Evolutionary conservation across 2,113 vertebrate species (phyloP).

Genomic region (Neolamprologus tretocephalus): DNA sequence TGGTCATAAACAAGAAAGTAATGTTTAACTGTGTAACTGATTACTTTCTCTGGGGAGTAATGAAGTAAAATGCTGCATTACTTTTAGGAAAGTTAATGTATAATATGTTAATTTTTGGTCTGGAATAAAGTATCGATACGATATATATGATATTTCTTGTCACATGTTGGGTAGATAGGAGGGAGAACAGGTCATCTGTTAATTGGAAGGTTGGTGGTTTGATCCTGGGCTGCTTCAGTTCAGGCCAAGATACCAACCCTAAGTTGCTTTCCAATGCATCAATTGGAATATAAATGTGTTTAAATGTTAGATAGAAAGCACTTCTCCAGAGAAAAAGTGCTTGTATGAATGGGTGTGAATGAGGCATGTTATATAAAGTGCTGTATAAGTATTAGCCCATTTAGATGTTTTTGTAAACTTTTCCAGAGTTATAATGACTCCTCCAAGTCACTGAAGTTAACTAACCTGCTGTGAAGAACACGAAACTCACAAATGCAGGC

Average conservation of each 20-base stretch:
- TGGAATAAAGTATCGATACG: fast-evolving
- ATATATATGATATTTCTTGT: not conserved
- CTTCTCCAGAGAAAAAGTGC: not conserved
- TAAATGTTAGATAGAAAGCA: not conserved
- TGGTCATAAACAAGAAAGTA: not conserved
- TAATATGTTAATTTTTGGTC: not conserved
- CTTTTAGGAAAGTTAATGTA: not conserved
- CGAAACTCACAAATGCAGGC: not conserved
- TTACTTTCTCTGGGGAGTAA: not conserved
- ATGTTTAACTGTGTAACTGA: not conserved
- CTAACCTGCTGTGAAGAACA: not conserved
- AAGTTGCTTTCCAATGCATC: not conserved
- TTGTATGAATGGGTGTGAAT: not conserved
- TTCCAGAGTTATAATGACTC: not conserved
- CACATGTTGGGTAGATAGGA: not conserved
- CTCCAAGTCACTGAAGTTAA: not conserved
- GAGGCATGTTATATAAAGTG: not conserved
- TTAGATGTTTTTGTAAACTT: not conserved
- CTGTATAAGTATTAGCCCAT: not conserved
- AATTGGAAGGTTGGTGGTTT: not conserved
- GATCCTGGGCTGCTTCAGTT: not conserved
- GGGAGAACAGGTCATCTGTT: not conserved
- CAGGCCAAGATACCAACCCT: not conserved
- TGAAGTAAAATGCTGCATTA: not conserved
- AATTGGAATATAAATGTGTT: not conserved